Percentiles rank a stretch among this genome's conserved stretches.
Evolutionary conservation across 2,797 vertebrate species (phyloP).

Genomic region (Molossus molossus): DNA sequence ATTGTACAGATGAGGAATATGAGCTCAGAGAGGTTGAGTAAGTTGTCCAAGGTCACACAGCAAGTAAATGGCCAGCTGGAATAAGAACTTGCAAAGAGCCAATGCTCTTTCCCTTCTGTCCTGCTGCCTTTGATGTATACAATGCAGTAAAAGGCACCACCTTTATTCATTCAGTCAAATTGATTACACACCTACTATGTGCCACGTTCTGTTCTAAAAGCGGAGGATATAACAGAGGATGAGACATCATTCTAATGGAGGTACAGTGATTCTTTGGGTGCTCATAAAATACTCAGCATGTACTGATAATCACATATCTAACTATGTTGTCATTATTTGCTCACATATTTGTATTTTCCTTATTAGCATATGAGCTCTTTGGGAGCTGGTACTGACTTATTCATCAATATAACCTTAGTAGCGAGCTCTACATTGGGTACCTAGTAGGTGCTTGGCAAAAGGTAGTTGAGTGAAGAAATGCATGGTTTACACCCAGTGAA

Average conservation of each 20-base stretch:
- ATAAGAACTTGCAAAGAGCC: background rate
- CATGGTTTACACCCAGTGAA: constrained; percentile 3
- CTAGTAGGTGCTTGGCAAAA: background rate
- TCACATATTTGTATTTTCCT: background rate
- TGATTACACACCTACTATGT: background rate
- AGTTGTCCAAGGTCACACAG: background rate
- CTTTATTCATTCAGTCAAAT: background rate
- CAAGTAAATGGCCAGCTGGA: background rate
- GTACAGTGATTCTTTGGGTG: background rate
- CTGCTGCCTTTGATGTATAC: background rate
- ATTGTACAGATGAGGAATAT: constrained; percentile 8
- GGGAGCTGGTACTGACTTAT: background rate
- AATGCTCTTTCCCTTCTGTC: background rate
- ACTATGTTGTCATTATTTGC: background rate
- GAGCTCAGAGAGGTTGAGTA: constrained; percentile 3
- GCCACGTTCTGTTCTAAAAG: background rate
- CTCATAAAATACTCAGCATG: background rate
- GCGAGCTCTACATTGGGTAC: background rate
- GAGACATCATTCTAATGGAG: background rate
- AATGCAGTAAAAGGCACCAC: background rate
- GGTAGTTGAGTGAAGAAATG: background rate
- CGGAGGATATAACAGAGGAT: background rate
- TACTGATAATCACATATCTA: background rate
- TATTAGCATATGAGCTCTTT: background rate
- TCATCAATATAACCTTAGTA: background rate